phyloP scores from a whole-genome alignment of 2,797 vertebrate species.

The Sebastes wilsoni region DNA sequence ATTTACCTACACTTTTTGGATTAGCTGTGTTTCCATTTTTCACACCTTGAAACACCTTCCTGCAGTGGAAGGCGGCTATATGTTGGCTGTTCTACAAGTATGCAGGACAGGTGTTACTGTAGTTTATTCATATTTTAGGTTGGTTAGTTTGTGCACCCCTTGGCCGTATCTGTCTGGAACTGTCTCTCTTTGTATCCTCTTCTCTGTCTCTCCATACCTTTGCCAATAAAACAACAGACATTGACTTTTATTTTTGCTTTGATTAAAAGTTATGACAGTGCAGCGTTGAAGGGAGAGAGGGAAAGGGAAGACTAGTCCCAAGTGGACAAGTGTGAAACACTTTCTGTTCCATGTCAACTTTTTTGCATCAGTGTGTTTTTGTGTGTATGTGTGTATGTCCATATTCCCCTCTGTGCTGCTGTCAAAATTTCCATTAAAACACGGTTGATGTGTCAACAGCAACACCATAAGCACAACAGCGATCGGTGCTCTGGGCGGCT shows the following conservation, averaged over 20 bases:
- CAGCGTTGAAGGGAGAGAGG: not conserved
- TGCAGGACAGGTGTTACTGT: not conserved
- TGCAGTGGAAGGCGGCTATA: no score
- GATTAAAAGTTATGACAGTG: constrained; percentile 28
- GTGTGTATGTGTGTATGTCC: not conserved
- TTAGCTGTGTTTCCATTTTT: not conserved
- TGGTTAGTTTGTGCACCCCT: not conserved
- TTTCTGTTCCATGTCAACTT: not conserved
- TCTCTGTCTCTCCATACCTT: not conserved
- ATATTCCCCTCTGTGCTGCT: constrained; percentile 1
- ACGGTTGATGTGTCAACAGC: constrained; percentile 37
- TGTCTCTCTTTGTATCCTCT: no score
- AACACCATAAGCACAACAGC: constrained; percentile 3
- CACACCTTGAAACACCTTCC: no score
- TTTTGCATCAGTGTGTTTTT: not conserved
- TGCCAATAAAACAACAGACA: not conserved
- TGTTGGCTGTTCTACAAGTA: no score
- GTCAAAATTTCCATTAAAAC: constrained; percentile 64
- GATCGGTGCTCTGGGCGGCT: not conserved
- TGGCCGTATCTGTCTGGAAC: not conserved
- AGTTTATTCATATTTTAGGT: not conserved
- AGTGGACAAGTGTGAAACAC: not conserved
- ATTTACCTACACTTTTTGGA: no score
- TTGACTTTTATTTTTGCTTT: constrained; percentile 17
- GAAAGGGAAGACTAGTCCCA: not conserved